Percentiles rank a stretch among this genome's conserved stretches.
These are phyloP conservation scores for Dascillus cervinus DNA, from an alignment of 2,888 invertebrate genomes.

Conservation along the genomic window DNA sequence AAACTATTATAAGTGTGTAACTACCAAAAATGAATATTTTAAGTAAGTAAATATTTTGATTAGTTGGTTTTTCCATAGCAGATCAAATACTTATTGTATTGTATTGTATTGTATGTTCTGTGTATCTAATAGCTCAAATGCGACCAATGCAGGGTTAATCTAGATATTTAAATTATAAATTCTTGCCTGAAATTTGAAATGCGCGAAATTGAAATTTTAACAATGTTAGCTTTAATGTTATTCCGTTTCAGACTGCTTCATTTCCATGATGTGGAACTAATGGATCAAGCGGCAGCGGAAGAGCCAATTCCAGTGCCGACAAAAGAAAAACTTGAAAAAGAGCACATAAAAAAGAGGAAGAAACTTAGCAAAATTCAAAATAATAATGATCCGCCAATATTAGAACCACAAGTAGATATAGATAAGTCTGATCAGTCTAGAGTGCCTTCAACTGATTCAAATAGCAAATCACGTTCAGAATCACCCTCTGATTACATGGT, in stretches of 20 bases:
- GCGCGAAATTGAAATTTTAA: too few relatives aligned
- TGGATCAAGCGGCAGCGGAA: slow-evolving; percentile 50
- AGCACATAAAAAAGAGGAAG: slow-evolving; percentile 36
- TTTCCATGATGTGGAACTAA: slow-evolving; percentile 62
- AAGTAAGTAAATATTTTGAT: too few relatives aligned
- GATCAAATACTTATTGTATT: too few relatives aligned
- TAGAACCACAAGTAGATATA: slow-evolving; percentile 16
- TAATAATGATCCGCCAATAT: slow-evolving; percentile 20
- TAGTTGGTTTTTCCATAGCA: too few relatives aligned
- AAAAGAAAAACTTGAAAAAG: slow-evolving; percentile 30
- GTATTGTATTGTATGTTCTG: too few relatives aligned
- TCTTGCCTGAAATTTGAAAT: too few relatives aligned
- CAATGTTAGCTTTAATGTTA: too few relatives aligned
- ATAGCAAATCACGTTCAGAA: slow-evolving; percentile 32
- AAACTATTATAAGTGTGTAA: too few relatives aligned
- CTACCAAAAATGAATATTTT: too few relatives aligned
- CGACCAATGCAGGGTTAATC: too few relatives aligned
- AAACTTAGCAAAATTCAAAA: slow-evolving; percentile 25
- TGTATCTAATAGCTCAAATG: too few relatives aligned
- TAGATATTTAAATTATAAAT: too few relatives aligned
- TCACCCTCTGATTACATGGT: slow-evolving; percentile 38
- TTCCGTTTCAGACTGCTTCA: slow-evolving; percentile 57
- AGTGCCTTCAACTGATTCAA: slow-evolving; percentile 29
- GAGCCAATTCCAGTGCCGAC: slow-evolving; percentile 39
- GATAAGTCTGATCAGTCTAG: slow-evolving; percentile 40